A percentile compares a stretch with the other conserved stretches of the same genome.
Conservation (phyloP, 1,140 invertebrate species). For the Calycopis cecrops region DNA sequence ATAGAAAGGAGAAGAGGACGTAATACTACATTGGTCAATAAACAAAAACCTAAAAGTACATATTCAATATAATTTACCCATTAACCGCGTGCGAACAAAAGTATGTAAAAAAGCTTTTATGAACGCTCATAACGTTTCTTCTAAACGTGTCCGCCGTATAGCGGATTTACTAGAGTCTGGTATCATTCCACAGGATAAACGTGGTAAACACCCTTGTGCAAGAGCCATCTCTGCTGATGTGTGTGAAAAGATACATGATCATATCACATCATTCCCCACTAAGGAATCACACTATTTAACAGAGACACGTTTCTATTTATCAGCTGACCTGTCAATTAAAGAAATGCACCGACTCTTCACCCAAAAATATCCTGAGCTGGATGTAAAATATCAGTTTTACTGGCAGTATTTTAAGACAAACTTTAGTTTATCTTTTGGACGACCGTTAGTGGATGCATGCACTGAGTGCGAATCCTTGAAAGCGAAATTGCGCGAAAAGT, state of each 20-base stretch:
- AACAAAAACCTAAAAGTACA: neutral
- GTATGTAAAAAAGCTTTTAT: neutral
- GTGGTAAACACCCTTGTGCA: neutral
- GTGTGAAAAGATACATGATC: neutral
- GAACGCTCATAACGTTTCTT: neutral
- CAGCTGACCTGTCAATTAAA: constrained; percentile 1
- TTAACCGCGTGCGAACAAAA: neutral
- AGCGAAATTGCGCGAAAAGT: neutral
- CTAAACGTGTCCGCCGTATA: neutral
- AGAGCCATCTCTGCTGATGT: neutral
- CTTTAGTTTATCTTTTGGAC: constrained; percentile 2
- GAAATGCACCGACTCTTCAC: neutral
- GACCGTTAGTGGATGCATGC: constrained; percentile 8
- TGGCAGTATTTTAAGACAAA: neutral
- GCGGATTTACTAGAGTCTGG: neutral
- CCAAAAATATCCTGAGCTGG: neutral
- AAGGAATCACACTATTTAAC: constrained; percentile 4
- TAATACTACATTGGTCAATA: neutral
- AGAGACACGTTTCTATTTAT: neutral
- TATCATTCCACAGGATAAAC: neutral
- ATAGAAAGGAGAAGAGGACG: neutral
- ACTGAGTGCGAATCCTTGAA: neutral
- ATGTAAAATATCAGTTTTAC: constrained; percentile 4
- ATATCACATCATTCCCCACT: constrained; percentile 1
- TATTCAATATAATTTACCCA: neutral